Conservation (phyloP, 2,113 vertebrate genomes). For the Oryzias melastigma region DNA sequence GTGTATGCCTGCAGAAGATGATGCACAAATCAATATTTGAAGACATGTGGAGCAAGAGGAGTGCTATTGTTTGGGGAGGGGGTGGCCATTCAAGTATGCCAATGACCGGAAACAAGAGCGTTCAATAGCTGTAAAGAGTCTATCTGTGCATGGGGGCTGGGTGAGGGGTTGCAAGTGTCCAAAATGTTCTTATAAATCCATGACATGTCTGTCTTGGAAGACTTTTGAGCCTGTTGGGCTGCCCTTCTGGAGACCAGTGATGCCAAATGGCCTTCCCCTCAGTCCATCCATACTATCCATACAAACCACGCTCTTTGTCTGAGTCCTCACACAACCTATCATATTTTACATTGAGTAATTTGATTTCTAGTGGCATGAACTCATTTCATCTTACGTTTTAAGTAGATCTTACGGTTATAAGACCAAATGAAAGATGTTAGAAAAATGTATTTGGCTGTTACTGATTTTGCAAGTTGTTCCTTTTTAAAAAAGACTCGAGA, state of each 20-base stretch:
- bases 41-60: constrained; percentile 64
- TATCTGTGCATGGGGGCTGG: constrained; percentile 16
- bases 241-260: constrained; percentile 22
- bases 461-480: no score
- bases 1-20: constrained; percentile 28
- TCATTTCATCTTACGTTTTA: constrained; percentile 19
- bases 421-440: no score
- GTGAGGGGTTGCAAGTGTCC: background rate
- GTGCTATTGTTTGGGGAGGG: constrained; percentile 38
- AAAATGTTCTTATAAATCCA: background rate
- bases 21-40: constrained; percentile 64
- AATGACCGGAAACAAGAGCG: constrained; percentile 66
- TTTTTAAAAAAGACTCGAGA: no score
- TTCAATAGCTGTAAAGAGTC: constrained; percentile 36
- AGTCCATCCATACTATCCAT: constrained; percentile 29
- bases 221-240: constrained; percentile 34
- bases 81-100: constrained; percentile 42
- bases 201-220: constrained; percentile 24
- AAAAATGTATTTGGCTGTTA: no score
- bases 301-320: constrained; percentile 41
- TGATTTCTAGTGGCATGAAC: constrained; percentile 36
- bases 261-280: constrained; percentile 55
- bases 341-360: constrained; percentile 13
- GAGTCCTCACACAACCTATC: constrained; percentile 9
- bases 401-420: background rate